These are phyloP conservation scores for Chorisops tibialis DNA, from an alignment of 2,888 invertebrate genomes.

Conservation along the genomic window DNA sequence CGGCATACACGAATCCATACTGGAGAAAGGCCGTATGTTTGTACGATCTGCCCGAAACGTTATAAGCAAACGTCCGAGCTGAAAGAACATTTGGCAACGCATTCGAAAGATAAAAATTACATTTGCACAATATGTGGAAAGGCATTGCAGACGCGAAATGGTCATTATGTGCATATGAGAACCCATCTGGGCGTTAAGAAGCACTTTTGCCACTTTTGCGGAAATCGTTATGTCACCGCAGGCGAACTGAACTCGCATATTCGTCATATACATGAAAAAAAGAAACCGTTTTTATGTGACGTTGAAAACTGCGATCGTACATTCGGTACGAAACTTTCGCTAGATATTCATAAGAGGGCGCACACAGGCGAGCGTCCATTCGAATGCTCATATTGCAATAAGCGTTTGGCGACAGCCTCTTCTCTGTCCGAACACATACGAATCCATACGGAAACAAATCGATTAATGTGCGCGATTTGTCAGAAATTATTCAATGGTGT, in stretches of 20 bases:
- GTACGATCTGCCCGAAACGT: slow-evolving; percentile 38
- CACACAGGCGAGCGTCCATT: slow-evolving; percentile 36
- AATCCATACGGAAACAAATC: slow-evolving; percentile 35
- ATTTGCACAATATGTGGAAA: slow-evolving; percentile 38
- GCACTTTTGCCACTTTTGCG: slow-evolving; percentile 36
- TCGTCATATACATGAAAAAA: slow-evolving; percentile 35
- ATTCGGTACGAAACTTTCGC: slow-evolving; percentile 35
- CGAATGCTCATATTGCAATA: slow-evolving; percentile 33
- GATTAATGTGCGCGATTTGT: slow-evolving; percentile 31
- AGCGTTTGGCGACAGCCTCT: slow-evolving; percentile 34
- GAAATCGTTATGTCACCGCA: slow-evolving; percentile 36
- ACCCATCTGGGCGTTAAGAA: slow-evolving; percentile 37
- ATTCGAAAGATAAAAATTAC: slow-evolving; percentile 35
- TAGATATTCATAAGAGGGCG: slow-evolving; percentile 34
- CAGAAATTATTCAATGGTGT: slow-evolving; percentile 28
- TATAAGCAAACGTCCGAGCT: slow-evolving; percentile 39
- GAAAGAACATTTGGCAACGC: slow-evolving; percentile 37
- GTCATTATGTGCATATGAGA: slow-evolving; percentile 38
- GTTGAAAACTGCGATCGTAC: slow-evolving; percentile 34
- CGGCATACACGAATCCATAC: slow-evolving; percentile 41
- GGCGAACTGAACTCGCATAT: slow-evolving; percentile 36
- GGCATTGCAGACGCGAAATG: slow-evolving; percentile 36
- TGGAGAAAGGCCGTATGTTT: slow-evolving; percentile 40
- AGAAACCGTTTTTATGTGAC: slow-evolving; percentile 34
- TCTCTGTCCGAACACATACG: slow-evolving; percentile 35